Conservation (phyloP, 2,113 vertebrate species). For the Aphyosemion australe region DNA sequence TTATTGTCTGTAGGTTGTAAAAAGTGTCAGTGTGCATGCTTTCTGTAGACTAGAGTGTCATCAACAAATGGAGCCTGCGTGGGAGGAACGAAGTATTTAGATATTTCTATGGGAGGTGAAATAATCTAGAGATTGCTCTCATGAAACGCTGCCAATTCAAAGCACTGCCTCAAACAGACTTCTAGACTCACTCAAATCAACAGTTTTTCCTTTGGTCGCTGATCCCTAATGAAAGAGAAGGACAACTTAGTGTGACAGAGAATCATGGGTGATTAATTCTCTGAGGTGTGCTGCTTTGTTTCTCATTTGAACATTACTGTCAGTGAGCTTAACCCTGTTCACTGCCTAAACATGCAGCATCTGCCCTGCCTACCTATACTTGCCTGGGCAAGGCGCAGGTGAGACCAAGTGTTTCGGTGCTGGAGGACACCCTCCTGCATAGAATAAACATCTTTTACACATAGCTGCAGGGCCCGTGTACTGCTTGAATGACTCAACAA, state of each 20-base stretch:
- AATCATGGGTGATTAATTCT: conserved; percentile 51
- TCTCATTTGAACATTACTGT: conserved; percentile 42
- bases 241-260: conserved; percentile 35
- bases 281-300: conserved; percentile 46
- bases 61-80: conserved; percentile 1
- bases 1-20: no score
- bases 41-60: no score
- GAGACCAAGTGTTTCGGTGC: conserved; percentile 17
- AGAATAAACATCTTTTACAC: conserved; percentile 50
- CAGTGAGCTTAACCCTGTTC: conserved; percentile 30
- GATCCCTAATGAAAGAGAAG: conserved; percentile 44
- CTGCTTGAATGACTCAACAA: conserved; percentile 44
- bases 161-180: conserved; percentile 8
- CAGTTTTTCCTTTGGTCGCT: conserved; percentile 10
- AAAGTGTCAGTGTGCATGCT: no score
- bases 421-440: conserved; percentile 46
- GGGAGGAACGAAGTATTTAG: conserved; percentile 17
- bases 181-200: conserved; percentile 1
- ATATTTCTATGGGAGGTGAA: conserved; percentile 14
- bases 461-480: conserved; percentile 36
- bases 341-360: conserved; percentile 55
- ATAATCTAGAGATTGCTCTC: conserved; percentile 26
- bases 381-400: conserved; percentile 55
- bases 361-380: conserved; percentile 37
- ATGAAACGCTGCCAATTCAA: conserved; percentile 23